A percentile compares a stretch with the other conserved stretches of the same genome.
Evolutionary conservation across 1,140 invertebrate genomes (phyloP).

Genomic region (Rhopalosiphum padi): DNA sequence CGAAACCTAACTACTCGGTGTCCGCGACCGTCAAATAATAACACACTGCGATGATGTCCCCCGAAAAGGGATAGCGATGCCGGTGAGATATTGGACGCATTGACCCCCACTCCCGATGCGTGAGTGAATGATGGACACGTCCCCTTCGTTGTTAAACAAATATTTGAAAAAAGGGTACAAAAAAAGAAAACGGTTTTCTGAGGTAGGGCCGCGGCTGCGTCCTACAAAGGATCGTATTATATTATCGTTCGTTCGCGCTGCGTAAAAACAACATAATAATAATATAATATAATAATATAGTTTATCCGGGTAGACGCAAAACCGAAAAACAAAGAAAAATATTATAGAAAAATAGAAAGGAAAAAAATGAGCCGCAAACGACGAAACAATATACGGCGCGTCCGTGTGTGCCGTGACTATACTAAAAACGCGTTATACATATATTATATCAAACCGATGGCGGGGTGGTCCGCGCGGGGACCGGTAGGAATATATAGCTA

Average conservation of each 20-base stretch:
- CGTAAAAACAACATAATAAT: conserved; percentile 13
- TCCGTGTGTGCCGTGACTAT: neutral
- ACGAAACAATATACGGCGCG: conserved; percentile 2
- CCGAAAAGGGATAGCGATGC: neutral
- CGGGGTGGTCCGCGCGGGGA: neutral
- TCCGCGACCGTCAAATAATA: neutral
- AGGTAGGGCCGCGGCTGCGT: neutral
- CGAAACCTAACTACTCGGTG: neutral
- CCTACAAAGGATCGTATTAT: neutral
- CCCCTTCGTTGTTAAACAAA: neutral
- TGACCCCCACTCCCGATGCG: neutral
- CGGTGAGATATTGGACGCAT: neutral
- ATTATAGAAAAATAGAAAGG: neutral
- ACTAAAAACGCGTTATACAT: conserved; percentile 10
- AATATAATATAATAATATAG: neutral
- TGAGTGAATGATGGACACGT: neutral
- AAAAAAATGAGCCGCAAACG: neutral
- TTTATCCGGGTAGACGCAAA: neutral
- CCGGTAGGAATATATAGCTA: neutral
- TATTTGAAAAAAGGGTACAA: conserved; percentile 21
- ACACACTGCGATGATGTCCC: neutral
- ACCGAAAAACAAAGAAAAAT: conserved; percentile 4
- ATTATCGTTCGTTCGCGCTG: neutral
- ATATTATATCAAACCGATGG: neutral
- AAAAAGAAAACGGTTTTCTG: neutral